Evolutionary conservation across 1,140 invertebrate genomes (phyloP).

Genomic region (Magallana gigas): DNA sequence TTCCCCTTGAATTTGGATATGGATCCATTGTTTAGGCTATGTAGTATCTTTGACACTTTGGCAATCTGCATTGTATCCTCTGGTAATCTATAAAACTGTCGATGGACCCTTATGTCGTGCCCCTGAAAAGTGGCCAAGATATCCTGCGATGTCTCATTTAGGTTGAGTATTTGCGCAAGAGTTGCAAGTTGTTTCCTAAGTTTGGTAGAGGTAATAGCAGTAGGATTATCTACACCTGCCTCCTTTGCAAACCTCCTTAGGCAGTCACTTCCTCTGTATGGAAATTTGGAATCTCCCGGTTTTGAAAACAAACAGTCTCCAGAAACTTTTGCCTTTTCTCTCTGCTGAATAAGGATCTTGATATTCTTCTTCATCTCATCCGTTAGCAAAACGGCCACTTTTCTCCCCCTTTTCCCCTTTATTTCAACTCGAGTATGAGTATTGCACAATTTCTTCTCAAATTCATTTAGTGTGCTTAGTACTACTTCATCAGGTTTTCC

Average conservation of each 20-base stretch:
- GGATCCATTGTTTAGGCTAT: too few relatives aligned
- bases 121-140: conserved; percentile 61
- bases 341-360: neutral
- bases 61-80: conserved; percentile 43
- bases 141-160: conserved; percentile 59
- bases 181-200: conserved; percentile 62
- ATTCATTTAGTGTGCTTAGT: neutral
- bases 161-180: conserved; percentile 44
- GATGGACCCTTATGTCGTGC: conserved; percentile 64
- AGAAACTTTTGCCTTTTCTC: neutral
- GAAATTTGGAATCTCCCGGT: conserved; percentile 11
- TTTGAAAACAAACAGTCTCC: neutral
- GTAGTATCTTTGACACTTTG: too few relatives aligned
- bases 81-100: conserved; percentile 64
- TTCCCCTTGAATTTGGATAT: conserved; percentile 17
- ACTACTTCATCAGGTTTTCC: conserved; percentile 41
- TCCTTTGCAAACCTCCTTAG: conserved; percentile 20
- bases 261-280: conserved; percentile 26
- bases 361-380: conserved; percentile 7
- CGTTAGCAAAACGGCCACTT: conserved; percentile 5
- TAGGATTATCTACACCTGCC: conserved; percentile 13
- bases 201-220: conserved; percentile 73
- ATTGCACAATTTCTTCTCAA: conserved; percentile 26
- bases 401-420: conserved; percentile 38
- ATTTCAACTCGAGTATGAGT: conserved; percentile 26